Evolutionary conservation across 2,797 vertebrate genomes (phyloP).

Genomic region (Psittacula echo): DNA sequence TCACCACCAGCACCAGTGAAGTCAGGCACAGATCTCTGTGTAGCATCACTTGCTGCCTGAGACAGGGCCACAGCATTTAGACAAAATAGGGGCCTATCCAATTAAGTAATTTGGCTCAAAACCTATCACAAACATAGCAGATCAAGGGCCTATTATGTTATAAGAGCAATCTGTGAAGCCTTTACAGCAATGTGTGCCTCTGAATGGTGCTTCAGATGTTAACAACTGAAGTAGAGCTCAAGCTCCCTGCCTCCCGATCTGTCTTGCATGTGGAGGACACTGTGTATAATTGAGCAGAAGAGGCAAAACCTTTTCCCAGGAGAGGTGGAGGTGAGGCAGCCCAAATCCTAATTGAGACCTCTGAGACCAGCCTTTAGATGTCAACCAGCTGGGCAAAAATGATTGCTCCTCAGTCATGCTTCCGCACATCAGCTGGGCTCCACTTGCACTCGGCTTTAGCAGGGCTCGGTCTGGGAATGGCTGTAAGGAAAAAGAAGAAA

Average conservation of each 20-base stretch:
- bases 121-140: neutral
- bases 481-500: neutral
- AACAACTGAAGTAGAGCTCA: neutral
- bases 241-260: neutral
- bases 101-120: neutral
- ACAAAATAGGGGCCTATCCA: rapidly evolving
- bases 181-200: neutral
- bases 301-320: conserved; percentile 28
- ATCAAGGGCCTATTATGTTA: neutral
- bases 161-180: neutral
- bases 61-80: neutral
- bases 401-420: neutral
- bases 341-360: conserved; percentile 54
- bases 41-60: neutral
- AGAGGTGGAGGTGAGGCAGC: neutral
- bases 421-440: neutral
- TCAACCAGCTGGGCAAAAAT: neutral
- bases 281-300: conserved; percentile 29
- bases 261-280: neutral
- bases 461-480: neutral
- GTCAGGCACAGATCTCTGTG: neutral
- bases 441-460: neutral
- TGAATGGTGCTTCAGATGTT: neutral
- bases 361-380: conserved; percentile 24
- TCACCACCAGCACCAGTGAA: neutral